A percentile compares a stretch with the other conserved stretches of the same genome.
phyloP scores from a whole-genome alignment of 2,113 vertebrate genomes.

The Colinus virginianus region DNA sequence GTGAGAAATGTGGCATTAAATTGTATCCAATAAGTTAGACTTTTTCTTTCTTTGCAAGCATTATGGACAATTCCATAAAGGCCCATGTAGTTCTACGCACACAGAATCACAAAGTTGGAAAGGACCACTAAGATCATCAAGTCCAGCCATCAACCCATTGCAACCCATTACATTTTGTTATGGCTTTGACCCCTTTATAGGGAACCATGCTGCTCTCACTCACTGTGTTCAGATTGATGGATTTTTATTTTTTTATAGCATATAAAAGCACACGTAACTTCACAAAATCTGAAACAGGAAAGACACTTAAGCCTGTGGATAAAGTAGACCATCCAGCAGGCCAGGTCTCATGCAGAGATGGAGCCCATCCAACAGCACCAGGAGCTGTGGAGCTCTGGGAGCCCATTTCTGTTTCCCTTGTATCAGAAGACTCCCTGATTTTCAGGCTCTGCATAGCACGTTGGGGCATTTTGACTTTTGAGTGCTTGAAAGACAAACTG shows the following conservation, averaged over 20 bases:
- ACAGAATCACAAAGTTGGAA: too few relatives aligned
- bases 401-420: fast-evolving
- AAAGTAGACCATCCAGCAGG: not conserved
- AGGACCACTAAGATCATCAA: too few relatives aligned
- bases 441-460: not conserved
- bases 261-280: not conserved
- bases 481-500: not conserved
- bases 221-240: fast-evolving
- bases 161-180: not conserved
- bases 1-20: not conserved
- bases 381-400: not conserved
- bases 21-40: not conserved
- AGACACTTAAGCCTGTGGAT: not conserved
- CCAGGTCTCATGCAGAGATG: not conserved
- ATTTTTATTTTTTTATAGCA: not conserved
- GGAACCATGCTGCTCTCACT: not conserved
- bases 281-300: fast-evolving
- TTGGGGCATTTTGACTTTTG: not conserved
- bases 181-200: too few relatives aligned
- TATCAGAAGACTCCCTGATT: not conserved
- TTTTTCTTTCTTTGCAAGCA: not conserved
- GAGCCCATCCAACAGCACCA: not conserved
- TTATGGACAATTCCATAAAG: not conserved
- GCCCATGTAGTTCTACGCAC: fast-evolving
- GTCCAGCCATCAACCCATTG: too few relatives aligned